phyloP scores from a whole-genome alignment of 2,113 vertebrate species.

The Embiotoca jacksoni region DNA sequence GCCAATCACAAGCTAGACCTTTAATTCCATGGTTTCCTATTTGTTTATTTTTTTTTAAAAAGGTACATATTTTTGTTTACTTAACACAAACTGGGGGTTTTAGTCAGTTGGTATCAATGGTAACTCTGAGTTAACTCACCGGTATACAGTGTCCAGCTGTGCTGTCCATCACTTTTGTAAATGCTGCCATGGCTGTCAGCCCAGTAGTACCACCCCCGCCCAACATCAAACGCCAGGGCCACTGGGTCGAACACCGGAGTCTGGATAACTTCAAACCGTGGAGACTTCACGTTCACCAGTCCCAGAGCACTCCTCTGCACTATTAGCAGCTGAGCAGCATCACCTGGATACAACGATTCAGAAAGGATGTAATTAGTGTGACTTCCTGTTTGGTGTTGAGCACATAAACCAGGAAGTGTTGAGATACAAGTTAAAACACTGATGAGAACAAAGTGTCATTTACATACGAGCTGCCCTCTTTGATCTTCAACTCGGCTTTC shows the following conservation, averaged over 20 bases:
- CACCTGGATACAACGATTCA: conserved; percentile 74
- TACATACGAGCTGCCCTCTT: not conserved
- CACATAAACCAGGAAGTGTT: too few species aligned
- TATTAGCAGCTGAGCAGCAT: conserved; percentile 81
- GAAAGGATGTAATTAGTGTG: not conserved
- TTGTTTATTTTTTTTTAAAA: not conserved
- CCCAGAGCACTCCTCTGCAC: conserved; percentile 79
- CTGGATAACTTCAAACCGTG: conserved; percentile 73
- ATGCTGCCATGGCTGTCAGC: conserved; percentile 85
- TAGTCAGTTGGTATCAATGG: too few species aligned
- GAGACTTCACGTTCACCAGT: conserved; percentile 83
- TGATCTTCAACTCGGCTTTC: conserved; percentile 7
- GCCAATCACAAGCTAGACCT: conserved; percentile 91
- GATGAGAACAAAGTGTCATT: too few species aligned
- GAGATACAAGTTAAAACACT: too few species aligned
- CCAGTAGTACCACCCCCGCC: conserved; percentile 86
- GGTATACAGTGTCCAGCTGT: conserved; percentile 75
- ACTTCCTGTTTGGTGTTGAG: not conserved
- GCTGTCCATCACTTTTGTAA: conserved; percentile 72
- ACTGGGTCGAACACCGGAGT: conserved; percentile 66
- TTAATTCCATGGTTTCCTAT: conserved; percentile 85
- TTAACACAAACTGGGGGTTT: too few species aligned
- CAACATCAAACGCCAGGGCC: conserved; percentile 84
- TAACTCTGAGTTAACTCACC: conserved; percentile 73
- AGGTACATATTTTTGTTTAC: not conserved